phyloP scores from a whole-genome alignment of 2,888 invertebrate genomes.

The Orthonychiurus folsomi region DNA sequence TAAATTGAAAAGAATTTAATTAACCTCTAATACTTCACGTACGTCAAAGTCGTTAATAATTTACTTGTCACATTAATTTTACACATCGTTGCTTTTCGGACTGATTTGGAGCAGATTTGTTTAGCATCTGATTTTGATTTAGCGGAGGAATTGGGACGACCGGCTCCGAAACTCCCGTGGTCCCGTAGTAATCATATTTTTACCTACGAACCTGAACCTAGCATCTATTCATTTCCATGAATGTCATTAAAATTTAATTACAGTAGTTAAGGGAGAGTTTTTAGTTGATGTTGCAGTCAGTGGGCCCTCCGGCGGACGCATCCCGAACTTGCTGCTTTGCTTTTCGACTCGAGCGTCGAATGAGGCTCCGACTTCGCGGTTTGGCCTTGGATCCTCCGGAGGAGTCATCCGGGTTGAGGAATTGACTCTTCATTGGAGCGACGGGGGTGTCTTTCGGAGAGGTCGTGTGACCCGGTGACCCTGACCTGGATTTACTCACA shows the following conservation, averaged over 20 bases:
- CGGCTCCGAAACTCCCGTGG: neutral
- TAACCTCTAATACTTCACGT: no score
- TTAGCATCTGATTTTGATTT: neutral
- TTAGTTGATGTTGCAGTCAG: constrained; percentile 8
- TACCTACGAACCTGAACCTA: neutral
- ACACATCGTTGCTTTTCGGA: neutral
- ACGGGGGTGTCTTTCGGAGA: constrained; percentile 42
- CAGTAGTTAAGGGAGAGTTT: no score
- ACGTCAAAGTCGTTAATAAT: neutral
- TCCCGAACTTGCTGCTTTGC: constrained; percentile 11
- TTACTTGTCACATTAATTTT: neutral
- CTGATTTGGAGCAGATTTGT: neutral
- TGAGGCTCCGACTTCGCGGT: constrained; percentile 63
- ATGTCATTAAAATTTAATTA: neutral
- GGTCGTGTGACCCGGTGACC: constrained; percentile 42
- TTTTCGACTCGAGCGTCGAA: constrained; percentile 58
- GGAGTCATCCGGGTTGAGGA: constrained; percentile 42
- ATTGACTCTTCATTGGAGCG: constrained; percentile 15
- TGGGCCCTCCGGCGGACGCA: constrained; percentile 10
- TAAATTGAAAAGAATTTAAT: no score
- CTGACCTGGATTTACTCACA: constrained; percentile 42
- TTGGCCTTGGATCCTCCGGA: constrained; percentile 47
- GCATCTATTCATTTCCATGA: neutral
- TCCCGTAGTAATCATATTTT: constrained; percentile 1
- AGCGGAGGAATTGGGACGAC: no score